Base-by-base conservation (phyloP, 2,888 invertebrate species). In the Oscheius onirici region DNA sequence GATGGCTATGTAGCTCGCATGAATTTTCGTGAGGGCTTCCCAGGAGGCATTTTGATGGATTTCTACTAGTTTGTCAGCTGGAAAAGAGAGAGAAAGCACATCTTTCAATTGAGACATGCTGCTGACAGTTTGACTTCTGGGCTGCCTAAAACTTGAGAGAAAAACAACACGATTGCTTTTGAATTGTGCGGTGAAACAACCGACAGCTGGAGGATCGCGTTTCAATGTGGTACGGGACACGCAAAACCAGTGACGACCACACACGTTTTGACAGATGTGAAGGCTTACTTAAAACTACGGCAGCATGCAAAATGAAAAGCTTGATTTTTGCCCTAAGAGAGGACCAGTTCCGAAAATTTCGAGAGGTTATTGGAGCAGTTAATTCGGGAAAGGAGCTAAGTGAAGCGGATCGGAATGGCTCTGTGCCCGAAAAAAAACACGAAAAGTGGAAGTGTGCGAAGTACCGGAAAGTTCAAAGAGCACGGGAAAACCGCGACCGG, bases 161-260 rank as follows among this genome's bases (percentile, higher is more conserved):
- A 17, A 1, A 26, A 28, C 26, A 55, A n/a, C n/a, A n/a, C n/a
- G 26, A 55, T 26, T 26, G 28, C n/a, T 28, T 55, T 28, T n/a
- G 26, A 24, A n/a, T 55, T 24, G 44, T 24, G 60, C 60, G 15
- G 60, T 60, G 43, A 60, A 60, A 60, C 44, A 60, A 60, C 44
- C 5, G 49, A 24, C 46, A 63, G 49, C 63, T 28, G 49, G 11
- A 49, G 63, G 46, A 63, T 63, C 63, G 63, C 49, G 24, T 63
- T 63, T 63, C 63, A 46, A 46, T 63, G 63, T 46, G 63, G 49
- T 24, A 63, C 63, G 58, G 49, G 49, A 28, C 46, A 46, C 49
- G 46, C 46, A 49, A 63, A 63, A 63, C 63, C 63, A 49, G 46
- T 40, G 58, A 58, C 58, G 41, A 58, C 58, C 58, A 58, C 58